phyloP scores from a whole-genome alignment of 2,888 invertebrate species.

The Acrocera orbiculus region DNA sequence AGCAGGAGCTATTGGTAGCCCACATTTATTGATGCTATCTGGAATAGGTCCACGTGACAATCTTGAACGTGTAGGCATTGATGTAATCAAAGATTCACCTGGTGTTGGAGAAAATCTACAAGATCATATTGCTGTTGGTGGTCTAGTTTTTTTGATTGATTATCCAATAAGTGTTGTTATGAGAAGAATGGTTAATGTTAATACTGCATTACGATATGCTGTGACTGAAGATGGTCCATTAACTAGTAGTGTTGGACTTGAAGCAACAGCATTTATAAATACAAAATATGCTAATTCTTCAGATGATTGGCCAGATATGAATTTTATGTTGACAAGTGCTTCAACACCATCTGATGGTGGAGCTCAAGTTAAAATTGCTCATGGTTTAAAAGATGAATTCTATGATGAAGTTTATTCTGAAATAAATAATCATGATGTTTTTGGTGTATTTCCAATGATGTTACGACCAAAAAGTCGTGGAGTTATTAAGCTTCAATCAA shows the following conservation, averaged over 20 bases:
- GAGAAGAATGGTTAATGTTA: conserved; percentile 64
- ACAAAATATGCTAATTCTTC: conserved; percentile 74
- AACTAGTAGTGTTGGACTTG: conserved; percentile 72
- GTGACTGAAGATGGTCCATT: conserved; percentile 72
- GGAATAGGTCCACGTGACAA: conserved; percentile 71
- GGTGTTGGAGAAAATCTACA: conserved; percentile 77
- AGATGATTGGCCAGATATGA: conserved; percentile 84
- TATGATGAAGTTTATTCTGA: conserved; percentile 57
- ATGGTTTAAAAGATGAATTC: conserved; percentile 64
- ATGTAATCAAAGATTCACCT: conserved; percentile 55
- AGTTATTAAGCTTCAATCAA: conserved; percentile 50
- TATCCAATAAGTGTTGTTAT: conserved; percentile 64
- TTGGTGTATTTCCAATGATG: conserved; percentile 76
- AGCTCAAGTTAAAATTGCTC: conserved; percentile 58
- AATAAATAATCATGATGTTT: conserved; percentile 57
- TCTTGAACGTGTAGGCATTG: conserved; percentile 49
- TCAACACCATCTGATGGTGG: conserved; percentile 75
- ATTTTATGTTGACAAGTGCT: conserved; percentile 74
- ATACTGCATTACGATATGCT: conserved; percentile 67
- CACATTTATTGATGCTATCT: conserved; percentile 79
- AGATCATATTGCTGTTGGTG: conserved; percentile 79
- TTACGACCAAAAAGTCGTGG: conserved; percentile 76
- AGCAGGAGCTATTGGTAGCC: conserved; percentile 79
- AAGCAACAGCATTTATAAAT: conserved; percentile 72
- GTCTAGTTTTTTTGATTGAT: conserved; percentile 63